These are phyloP conservation scores for Uria lomvia DNA, from an alignment of 2,113 vertebrate species.

Conservation along the genomic window DNA sequence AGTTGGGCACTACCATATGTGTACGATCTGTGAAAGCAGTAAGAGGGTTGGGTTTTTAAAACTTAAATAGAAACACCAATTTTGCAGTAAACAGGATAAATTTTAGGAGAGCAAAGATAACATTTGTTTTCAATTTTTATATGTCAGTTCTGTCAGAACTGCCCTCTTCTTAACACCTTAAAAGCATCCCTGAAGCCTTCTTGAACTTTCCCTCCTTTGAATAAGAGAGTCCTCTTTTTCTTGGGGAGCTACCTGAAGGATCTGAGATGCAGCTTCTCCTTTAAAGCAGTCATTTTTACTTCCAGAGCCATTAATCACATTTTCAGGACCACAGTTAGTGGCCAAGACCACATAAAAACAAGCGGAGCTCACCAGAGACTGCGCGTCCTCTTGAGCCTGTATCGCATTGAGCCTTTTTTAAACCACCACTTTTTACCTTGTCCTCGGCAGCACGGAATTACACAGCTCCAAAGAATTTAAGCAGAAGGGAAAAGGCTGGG, in stretches of 20 bases:
- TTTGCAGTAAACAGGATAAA: background rate
- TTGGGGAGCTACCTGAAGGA: background rate
- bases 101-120: background rate
- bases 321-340: background rate
- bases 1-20: background rate
- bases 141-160: background rate
- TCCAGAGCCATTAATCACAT: background rate
- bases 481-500: background rate
- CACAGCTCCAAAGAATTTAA: background rate
- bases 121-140: background rate
- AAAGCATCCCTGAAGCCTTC: background rate
- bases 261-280: background rate
- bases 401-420: background rate
- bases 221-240: background rate
- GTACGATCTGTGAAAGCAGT: background rate
- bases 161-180: background rate
- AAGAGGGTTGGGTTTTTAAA: background rate
- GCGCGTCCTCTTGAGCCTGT: background rate
- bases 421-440: constrained; percentile 5
- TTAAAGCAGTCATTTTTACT: background rate
- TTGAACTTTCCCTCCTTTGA: background rate
- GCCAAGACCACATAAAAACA: constrained; percentile 9
- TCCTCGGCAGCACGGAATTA: background rate
- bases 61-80: background rate
- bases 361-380: background rate